A percentile compares a stretch with the other conserved stretches of the same genome.
These are phyloP conservation scores for Aldrovandia affinis DNA, from an alignment of 2,797 vertebrate species.

Conservation along the genomic window DNA sequence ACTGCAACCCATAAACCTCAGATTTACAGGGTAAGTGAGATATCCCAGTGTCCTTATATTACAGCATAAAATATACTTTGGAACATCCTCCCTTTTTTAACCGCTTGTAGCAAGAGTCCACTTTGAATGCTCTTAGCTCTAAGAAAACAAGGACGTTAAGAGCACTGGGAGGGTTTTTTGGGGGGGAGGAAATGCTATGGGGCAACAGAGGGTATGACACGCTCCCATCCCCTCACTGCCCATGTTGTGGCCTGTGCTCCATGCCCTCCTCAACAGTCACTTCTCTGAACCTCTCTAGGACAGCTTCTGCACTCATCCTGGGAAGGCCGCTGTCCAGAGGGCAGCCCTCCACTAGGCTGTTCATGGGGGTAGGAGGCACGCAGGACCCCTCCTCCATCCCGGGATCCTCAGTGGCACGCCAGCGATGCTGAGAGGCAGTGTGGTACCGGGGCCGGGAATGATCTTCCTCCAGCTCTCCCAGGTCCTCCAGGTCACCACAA, in stretches of 20 bases:
- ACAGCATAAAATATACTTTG: background rate
- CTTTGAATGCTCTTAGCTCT: background rate
- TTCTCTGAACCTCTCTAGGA: conserved; percentile 83
- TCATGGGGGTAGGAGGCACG: conserved; percentile 88
- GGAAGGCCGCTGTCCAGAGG: conserved; percentile 85
- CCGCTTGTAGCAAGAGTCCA: too few relatives aligned
- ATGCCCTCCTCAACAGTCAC: conserved; percentile 58
- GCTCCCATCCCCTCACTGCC: background rate
- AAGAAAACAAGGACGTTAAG: background rate
- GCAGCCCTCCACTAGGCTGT: conserved; percentile 93
- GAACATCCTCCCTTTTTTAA: too few relatives aligned
- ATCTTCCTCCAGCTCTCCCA: conserved; percentile 49
- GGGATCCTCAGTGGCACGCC: conserved; percentile 35
- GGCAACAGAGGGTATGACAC: background rate
- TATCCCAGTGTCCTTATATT: background rate
- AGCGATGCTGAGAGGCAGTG: conserved; percentile 23
- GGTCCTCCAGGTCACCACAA: conserved; percentile 49
- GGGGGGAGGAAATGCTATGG: background rate
- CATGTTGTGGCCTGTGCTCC: background rate
- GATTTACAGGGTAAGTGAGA: background rate
- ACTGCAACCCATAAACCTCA: background rate
- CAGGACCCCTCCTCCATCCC: conserved; percentile 58
- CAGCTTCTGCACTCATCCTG: conserved; percentile 75
- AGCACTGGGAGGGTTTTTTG: background rate
- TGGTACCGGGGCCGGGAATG: conserved; percentile 28